Evolutionary conservation across 1,140 invertebrate genomes (phyloP).

Genomic region (Metaphire vulgaris): DNA sequence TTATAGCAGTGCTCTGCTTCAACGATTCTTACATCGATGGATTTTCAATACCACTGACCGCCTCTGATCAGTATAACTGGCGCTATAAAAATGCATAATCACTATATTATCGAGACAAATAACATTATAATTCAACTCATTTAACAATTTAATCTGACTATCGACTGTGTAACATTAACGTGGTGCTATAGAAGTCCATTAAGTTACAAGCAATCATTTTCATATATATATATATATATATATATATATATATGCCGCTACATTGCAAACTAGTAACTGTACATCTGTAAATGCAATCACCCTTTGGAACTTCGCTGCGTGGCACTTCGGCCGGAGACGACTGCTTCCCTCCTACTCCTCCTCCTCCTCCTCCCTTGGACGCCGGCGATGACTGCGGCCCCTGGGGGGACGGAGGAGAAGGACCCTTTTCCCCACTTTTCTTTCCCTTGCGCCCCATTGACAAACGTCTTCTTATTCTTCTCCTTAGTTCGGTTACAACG

Average conservation of each 20-base stretch:
- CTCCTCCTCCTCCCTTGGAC: background rate
- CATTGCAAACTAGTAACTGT: background rate
- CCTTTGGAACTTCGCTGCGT: background rate
- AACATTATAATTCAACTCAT: background rate
- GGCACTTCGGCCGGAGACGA: background rate
- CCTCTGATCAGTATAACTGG: background rate
- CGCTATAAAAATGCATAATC: background rate
- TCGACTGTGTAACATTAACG: background rate
- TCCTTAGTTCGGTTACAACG: background rate
- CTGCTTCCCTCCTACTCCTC: background rate
- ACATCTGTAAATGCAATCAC: background rate
- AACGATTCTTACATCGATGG: too few relatives aligned
- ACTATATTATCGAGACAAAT: too few relatives aligned
- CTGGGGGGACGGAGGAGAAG: background rate
- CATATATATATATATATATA: too few relatives aligned
- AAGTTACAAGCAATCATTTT: background rate
- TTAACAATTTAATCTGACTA: background rate
- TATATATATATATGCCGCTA: background rate
- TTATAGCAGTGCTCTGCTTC: too few relatives aligned
- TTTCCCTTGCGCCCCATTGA: background rate
- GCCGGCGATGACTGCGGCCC: background rate
- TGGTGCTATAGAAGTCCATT: background rate
- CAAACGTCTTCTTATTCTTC: background rate
- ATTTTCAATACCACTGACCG: too few relatives aligned
- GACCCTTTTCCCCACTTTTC: background rate